A percentile compares a stretch with the other conserved stretches of the same genome.
These are phyloP conservation scores for Psephotus haematonotus DNA, from an alignment of 2,113 vertebrate species.

Conservation along the genomic window DNA sequence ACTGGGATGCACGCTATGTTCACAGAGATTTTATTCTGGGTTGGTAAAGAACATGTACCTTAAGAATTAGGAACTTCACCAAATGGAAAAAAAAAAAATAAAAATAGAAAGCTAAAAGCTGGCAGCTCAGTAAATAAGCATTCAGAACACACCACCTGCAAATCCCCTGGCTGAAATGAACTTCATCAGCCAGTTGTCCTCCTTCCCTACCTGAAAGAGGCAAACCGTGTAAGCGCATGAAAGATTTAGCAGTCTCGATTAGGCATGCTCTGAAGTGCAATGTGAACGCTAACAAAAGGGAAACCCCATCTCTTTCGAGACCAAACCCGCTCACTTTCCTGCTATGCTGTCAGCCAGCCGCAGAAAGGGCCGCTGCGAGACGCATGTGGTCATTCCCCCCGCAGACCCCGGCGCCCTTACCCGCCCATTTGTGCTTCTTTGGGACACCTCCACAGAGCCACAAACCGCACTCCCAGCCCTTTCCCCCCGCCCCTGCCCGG, in stretches of 20 bases:
- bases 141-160: not conserved
- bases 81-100: not conserved
- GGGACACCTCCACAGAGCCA: not conserved
- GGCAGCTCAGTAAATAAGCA: not conserved
- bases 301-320: fast-evolving
- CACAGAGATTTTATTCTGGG: not conserved
- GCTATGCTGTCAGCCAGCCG: fast-evolving
- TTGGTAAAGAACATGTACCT: not conserved
- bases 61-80: not conserved
- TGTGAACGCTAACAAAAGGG: not conserved
- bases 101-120: not conserved
- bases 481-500: not conserved
- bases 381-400: fast-evolving
- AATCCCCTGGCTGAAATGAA: not conserved
- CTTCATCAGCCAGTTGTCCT: not conserved
- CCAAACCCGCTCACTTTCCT: fast-evolving
- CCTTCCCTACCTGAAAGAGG: not conserved
- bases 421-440: fast-evolving
- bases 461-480: fast-evolving
- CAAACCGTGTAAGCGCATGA: fast-evolving
- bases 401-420: not conserved
- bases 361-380: fast-evolving
- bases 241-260: not conserved
- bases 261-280: not conserved
- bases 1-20: not conserved